Percentiles rank a stretch among this genome's conserved stretches.
These are phyloP conservation scores for Polypterus senegalus DNA, from an alignment of 2,113 vertebrate genomes.

Conservation along the genomic window DNA sequence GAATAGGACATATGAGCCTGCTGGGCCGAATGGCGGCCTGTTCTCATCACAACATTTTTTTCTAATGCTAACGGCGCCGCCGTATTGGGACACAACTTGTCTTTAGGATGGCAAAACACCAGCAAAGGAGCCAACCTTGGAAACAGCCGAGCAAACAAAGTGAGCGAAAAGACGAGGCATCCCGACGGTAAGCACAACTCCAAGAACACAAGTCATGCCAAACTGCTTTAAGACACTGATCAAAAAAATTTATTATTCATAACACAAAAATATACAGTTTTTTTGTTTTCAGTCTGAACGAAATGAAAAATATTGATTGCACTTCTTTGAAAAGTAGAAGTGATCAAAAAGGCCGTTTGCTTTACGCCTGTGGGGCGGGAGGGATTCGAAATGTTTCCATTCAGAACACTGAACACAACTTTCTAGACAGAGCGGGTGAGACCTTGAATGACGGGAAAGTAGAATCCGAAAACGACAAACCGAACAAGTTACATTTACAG, in stretches of 20 bases:
- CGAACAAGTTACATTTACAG: conserved; percentile 11
- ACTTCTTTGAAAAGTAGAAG: conserved; percentile 10
- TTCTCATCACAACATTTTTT: no score
- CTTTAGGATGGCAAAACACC: no score
- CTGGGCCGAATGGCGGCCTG: no score
- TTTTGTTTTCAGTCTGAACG: conserved; percentile 9
- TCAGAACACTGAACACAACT: conserved; percentile 8
- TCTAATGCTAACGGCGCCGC: no score
- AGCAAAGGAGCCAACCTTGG: no score
- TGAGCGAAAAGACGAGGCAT: no score
- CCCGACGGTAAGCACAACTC: no score
- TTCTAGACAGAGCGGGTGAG: conserved; percentile 1
- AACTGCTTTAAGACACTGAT: no score
- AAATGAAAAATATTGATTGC: conserved; percentile 2
- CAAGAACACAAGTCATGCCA: no score
- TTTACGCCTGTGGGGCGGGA: not conserved
- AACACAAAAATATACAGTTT: conserved; percentile 19
- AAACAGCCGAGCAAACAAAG: no score
- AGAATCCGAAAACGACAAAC: conserved; percentile 10
- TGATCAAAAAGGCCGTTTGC: not conserved
- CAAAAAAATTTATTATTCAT: conserved; percentile 9
- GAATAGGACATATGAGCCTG: no score
- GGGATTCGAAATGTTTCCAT: conserved; percentile 4
- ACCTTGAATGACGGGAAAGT: conserved; percentile 1
- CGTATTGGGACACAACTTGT: no score